Evolutionary conservation across 2,888 invertebrate genomes (phyloP), one percentile per base, ranked within the genome.

Genomic region (Andrena flavipes): DNA sequence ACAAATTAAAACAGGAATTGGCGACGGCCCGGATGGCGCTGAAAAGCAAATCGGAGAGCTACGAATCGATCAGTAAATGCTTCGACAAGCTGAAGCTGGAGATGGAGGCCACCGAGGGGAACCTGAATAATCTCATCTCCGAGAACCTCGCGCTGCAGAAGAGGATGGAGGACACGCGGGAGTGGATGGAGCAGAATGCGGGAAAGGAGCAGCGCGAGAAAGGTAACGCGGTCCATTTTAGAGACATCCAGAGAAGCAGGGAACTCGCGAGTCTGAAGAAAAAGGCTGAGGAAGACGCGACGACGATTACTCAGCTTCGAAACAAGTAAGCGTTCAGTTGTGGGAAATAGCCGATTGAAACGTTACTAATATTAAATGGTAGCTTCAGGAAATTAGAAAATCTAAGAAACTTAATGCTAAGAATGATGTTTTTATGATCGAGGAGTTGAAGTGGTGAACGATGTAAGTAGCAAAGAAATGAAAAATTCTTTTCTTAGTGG

Each of bases 261-360:
- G 91, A 91, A 35, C 29, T 91, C 13, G 29, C 73, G 2, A 89
- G 80, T 71, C 67, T 91, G 42, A 91, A 89, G 73, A 91, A 89
- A 63, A 90, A 90, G 48, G 64, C 80, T 2, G 89, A 91, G n/a
- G 89, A 90, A 62, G 88, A 90, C 72, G 67, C 81, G 5, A 35
- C 82, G 1, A 88, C 82, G 0, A 89, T 90, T 7, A 29, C 76
- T 6, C 86, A 89, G 20, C 85, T 91, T 29, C 86, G 86, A 35
- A 84, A 84, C 74, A 91, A 88, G 91, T 90, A 63, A 60, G 83
- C 73, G 20, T 8, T 56, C 10, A 20, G 2, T 56, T 20, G 2
- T 26, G 20, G 7, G n/a, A 7, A 20, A 54, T 20, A 54, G 3
- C 20, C 8, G 54, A 54, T 54, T 54, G 2, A 8, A 20, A 2